phyloP scores from a whole-genome alignment of 2,797 vertebrate species.

The Eupleurogrammus muticus region DNA sequence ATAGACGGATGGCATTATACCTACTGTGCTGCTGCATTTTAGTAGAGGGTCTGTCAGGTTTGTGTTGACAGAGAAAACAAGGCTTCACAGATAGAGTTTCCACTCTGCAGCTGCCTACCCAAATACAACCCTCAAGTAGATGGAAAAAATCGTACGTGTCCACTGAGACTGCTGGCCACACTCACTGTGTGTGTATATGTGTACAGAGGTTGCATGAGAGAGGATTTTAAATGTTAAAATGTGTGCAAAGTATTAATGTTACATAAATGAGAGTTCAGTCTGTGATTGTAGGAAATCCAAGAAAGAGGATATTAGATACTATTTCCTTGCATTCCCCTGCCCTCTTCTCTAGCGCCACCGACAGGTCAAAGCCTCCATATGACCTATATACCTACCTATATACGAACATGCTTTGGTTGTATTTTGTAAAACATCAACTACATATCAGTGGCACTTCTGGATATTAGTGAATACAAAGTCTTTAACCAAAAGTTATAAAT shows the following conservation, averaged over 20 bases:
- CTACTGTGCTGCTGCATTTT: conserved; percentile 60
- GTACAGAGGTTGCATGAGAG: conserved; percentile 36
- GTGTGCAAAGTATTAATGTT: conserved; percentile 24
- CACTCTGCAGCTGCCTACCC: conserved; percentile 68
- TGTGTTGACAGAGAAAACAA: conserved; percentile 83
- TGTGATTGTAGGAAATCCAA: conserved; percentile 18
- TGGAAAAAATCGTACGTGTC: conserved; percentile 72
- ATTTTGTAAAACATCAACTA: conserved; percentile 4
- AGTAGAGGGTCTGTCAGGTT: conserved; percentile 64
- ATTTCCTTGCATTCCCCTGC: not conserved
- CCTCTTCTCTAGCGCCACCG: not conserved
- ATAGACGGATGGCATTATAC: conserved; percentile 48
- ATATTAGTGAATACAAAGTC: not conserved
- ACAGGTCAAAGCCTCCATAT: conserved; percentile 6
- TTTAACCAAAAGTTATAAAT: no score
- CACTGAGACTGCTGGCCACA: conserved; percentile 56
- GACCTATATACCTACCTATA: no score
- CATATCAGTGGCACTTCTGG: not conserved
- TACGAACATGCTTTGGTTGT: not conserved
- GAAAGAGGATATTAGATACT: not conserved
- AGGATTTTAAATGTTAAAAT: conserved; percentile 52
- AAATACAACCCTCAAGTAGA: conserved; percentile 69
- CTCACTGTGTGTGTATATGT: conserved; percentile 34
- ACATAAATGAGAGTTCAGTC: conserved; percentile 1
- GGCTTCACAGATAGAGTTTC: conserved; percentile 78